Percentiles rank a stretch among this genome's conserved stretches.
Evolutionary conservation across 2,113 vertebrate genomes (phyloP).

Genomic region (Tetraodon nigroviridis): DNA sequence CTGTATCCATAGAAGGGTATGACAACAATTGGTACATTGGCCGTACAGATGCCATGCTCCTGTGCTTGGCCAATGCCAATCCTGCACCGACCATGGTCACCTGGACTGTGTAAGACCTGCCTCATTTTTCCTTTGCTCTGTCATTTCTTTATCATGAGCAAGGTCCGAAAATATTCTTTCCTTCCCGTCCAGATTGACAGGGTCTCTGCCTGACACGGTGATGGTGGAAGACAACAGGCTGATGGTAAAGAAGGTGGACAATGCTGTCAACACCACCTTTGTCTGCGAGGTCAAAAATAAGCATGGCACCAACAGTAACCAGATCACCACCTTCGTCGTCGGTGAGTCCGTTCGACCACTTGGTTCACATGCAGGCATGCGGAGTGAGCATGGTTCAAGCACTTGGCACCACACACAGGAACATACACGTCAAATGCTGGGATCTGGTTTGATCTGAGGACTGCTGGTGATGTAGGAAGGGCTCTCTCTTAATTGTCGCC

Average conservation of each 20-base stretch:
- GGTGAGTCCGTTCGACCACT: conserved; percentile 68
- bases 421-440: conserved; percentile 49
- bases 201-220: conserved; percentile 64
- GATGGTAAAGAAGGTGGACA: conserved; percentile 77
- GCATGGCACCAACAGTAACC: conserved; percentile 63
- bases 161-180: background rate
- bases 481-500: conserved; percentile 29
- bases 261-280: conserved; percentile 82
- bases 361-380: background rate
- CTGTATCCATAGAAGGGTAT: conserved; percentile 79
- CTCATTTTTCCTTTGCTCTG: background rate
- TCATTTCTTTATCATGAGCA: too few relatives aligned
- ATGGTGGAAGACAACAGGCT: conserved; percentile 65
- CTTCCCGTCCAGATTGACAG: conserved; percentile 41
- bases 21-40: conserved; percentile 85
- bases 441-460: conserved; percentile 55
- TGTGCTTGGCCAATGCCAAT: conserved; percentile 75
- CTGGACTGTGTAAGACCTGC: conserved; percentile 76
- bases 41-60: conserved; percentile 68
- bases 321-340: conserved; percentile 74
- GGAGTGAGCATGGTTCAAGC: background rate
- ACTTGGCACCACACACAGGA: conserved; percentile 1
- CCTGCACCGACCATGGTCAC: conserved; percentile 66
- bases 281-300: conserved; percentile 77
- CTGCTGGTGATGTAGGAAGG: conserved; percentile 32